phyloP scores from a whole-genome alignment of 2,888 invertebrate species.

The Clunio marinus region DNA sequence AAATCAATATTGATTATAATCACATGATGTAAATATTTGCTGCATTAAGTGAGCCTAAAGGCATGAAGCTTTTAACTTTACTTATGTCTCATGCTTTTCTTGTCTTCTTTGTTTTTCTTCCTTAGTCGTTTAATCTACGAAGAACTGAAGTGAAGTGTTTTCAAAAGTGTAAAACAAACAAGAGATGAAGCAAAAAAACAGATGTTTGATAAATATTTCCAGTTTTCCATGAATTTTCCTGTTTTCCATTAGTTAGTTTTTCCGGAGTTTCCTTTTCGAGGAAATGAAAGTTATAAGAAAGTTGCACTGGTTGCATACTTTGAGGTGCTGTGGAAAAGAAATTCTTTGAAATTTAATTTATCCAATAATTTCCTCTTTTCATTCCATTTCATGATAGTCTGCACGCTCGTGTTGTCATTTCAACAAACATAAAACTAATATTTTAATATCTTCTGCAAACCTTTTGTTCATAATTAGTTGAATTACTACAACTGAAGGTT shows the following conservation, averaged over 20 bases:
- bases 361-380: not conserved
- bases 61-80: not conserved
- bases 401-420: not conserved
- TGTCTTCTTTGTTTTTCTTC: too few relatives aligned
- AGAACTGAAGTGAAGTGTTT: too few relatives aligned
- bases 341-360: not conserved
- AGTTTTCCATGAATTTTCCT: not conserved
- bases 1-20: constrained; percentile 4
- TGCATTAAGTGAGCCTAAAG: not conserved
- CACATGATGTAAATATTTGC: not conserved
- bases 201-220: not conserved
- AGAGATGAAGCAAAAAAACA: not conserved
- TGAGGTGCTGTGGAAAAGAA: not conserved
- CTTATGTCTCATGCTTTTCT: not conserved
- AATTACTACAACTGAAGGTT: not conserved
- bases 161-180: too few relatives aligned
- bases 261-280: not conserved
- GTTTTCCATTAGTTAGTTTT: not conserved
- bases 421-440: not conserved
- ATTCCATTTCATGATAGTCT: not conserved
- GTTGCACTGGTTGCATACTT: not conserved
- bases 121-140: too few relatives aligned
- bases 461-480: not conserved
- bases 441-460: not conserved
- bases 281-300: not conserved